phyloP scores from a whole-genome alignment of 1,140 invertebrate species.

The Drosophila mayri region DNA sequence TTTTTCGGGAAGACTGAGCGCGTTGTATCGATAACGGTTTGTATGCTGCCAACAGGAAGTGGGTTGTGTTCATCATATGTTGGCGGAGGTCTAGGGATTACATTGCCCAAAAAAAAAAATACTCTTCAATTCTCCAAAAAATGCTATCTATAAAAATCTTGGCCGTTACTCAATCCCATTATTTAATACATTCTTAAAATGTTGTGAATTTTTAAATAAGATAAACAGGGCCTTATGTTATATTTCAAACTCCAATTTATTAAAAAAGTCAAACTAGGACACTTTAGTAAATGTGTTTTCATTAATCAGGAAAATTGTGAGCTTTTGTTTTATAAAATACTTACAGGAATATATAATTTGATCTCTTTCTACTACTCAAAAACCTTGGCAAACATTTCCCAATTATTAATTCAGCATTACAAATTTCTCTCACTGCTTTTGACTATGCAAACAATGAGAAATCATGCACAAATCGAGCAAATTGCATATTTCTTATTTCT shows the following conservation, averaged over 20 bases:
- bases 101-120: conserved; percentile 2
- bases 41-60: conserved; percentile 20
- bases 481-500: conserved; percentile 74
- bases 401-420: not conserved
- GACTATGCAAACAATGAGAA: conserved; percentile 44
- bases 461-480: conserved; percentile 73
- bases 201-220: not conserved
- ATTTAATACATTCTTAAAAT: no score
- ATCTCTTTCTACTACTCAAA: not conserved
- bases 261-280: not conserved
- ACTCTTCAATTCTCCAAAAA: not conserved
- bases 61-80: conserved; percentile 49
- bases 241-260: not conserved
- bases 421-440: conserved; percentile 25
- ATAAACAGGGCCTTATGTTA: not conserved
- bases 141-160: no score
- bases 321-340: not conserved
- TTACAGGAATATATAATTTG: not conserved
- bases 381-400: not conserved
- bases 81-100: conserved; percentile 9
- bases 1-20: conserved; percentile 43
- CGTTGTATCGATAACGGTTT: conserved; percentile 48
- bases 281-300: not conserved
- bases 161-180: no score
- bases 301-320: not conserved